Conservation (phyloP, 2,888 invertebrate species). For the Monochamus alternatus region DNA sequence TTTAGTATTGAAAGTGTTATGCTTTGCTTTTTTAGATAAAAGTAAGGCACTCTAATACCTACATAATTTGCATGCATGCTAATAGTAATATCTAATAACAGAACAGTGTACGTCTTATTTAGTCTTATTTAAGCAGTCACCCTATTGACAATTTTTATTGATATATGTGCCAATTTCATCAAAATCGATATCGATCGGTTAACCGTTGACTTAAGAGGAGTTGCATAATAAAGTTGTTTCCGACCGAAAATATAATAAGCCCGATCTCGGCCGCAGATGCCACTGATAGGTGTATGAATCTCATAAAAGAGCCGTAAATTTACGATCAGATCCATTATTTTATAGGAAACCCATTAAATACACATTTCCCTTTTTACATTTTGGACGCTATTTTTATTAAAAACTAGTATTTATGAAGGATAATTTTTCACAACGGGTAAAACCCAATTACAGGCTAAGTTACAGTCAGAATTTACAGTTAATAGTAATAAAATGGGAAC, state of each 20-base stretch:
- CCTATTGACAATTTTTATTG: no score
- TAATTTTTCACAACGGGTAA: no score
- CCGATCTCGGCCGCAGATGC: slow-evolving; percentile 14
- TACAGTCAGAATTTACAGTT: no score
- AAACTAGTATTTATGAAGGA: neutral
- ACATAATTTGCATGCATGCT: no score
- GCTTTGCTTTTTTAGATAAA: no score
- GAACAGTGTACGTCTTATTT: no score
- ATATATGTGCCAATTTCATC: neutral
- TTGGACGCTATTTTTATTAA: slow-evolving; percentile 17
- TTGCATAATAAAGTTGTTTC: slow-evolving; percentile 19
- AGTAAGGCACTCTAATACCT: no score
- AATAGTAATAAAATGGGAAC: no score
- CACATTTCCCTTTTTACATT: slow-evolving; percentile 18
- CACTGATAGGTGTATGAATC: slow-evolving; percentile 19
- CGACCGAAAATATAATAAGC: slow-evolving; percentile 11
- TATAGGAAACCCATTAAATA: slow-evolving; percentile 15
- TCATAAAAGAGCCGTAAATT: slow-evolving; percentile 21
- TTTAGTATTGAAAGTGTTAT: no score
- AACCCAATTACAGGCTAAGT: no score
- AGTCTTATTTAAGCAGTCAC: no score
- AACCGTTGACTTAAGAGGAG: neutral
- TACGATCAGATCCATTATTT: slow-evolving; percentile 13
- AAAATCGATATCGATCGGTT: neutral
- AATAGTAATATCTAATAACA: no score